Base-by-base conservation (phyloP, 2,888 invertebrate species). In the Synergus umbraculus region DNA sequence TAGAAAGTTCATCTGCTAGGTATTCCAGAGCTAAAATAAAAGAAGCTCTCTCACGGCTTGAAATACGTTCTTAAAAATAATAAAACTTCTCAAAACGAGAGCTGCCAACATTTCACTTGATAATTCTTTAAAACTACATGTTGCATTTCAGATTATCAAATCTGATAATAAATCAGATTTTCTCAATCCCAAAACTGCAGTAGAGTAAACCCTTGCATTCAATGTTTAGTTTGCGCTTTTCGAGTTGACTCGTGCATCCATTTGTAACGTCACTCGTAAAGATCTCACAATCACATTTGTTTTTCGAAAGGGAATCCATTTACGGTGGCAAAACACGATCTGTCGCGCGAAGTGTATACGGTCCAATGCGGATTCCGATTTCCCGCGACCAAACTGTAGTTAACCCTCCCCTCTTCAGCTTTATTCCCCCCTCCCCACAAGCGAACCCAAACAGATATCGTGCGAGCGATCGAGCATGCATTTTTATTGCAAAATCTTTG, bases 401-500 rank as follows among this genome's bases (percentile, higher is more conserved):
- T 81, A 66, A 84, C 76, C 81, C 83, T 78, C 79, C 54, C 77
- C 65, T 29, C 46, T 18, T 64, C 43, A 64, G 43, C 29, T 10
- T 18, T 37, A 7, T 46, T 18, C 49, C 13, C 10, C 18, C 46
- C 7, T 43, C 67, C 12, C 65, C 43, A 41, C 60, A 65, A 18
- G 22, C 10, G n/a, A n/a, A n/a, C n/a, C 15, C 43, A 8, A 44
- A 18, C 67, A 67, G 49, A 69, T 69, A 69, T 69, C 49, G 49
- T 49, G 46, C 15, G 18, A 67, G 44, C 67, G 46, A 77, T 77
- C 69, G 69, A 69, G 69, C 12, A 49, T 73, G 54, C 83, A 86
- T 83, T 87, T 87, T 87, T 86, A 87, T 86, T 84, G 85, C 86
- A 80, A 83, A 83, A 86, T 83, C 87, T 87, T 83, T 84, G 83